Base-by-base conservation (phyloP, 2,888 invertebrate species). In the Ceramica pisi region DNA sequence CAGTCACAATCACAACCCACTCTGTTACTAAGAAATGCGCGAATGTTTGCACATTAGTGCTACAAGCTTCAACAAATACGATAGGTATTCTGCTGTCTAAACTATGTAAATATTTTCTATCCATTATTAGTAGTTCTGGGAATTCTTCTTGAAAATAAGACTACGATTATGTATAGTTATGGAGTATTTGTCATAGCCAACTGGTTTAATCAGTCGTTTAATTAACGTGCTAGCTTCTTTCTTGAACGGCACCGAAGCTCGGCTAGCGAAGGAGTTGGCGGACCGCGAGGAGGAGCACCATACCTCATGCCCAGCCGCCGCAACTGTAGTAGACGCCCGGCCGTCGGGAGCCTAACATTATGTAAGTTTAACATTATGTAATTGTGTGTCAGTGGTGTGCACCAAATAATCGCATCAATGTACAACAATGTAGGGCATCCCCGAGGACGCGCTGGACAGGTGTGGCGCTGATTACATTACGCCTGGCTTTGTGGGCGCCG, bases 391-490 rank as follows among this genome's bases (percentile, higher is more conserved):
- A n/a, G n/a, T 35, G 35, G 14, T n/a, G 23, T 63, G 14, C n/a
- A 16, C 16, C 14, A 19, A 26, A 46, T 48, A 46, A 35, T 44
- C 21, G 31, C 46, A 65, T 16, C 5, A 53, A 46, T n/a, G 21
- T 55, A 31, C 0, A 2, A 64, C 68, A 67, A 38, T 53, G 48
- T 61, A 21, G 46, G 46, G 21, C 35, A 10, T 48, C 77, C 81
- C 81, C 9, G 51, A 38, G 81, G 71, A 48, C 63, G 9, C 26
- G 23, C 44, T 26, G 71, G 67, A 68, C 76, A 61, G 71, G 69
- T 63, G 73, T 50, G 65, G 67, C 70, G 50, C 78, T 59, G 68
- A 82, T 82, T 81, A 68, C 68, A 71, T 78, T 81, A 74, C 66
- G 60, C 23, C 56, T 56, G 61, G 63, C 65, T 76, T 72, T 71